Base-by-base conservation (phyloP, 1,140 invertebrate species). In the Dendroctonus ponderosae region DNA sequence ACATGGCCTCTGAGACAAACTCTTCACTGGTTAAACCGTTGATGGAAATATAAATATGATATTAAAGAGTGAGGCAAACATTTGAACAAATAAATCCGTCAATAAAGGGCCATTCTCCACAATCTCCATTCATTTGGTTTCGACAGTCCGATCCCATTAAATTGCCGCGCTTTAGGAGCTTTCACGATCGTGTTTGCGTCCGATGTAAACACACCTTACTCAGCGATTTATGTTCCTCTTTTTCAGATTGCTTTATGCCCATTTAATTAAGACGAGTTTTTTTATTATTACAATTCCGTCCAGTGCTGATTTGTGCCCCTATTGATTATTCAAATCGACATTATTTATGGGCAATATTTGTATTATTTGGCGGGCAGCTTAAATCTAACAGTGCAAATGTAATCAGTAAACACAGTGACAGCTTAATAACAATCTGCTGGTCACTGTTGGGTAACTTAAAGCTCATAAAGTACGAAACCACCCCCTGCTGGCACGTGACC, bases 181-280 rank as follows among this genome's bases (percentile, higher is more conserved):
- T 62, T 68, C 54, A 14, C 54, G 57, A 68, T 52, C 59, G 54
- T 70, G 61, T 62, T 67, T 70, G 43, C 64, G 52, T 15, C 38
- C 60, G 59, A 40, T 64, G 53, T 62, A 70, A 70, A 70, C 68
- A 70, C 68, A 62, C 68, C 68, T 65, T 66, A 39, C 63, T 66
- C 51, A 14, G 42, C 46, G 61, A 67, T 67, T 67, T 67, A 70
- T 70, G 41, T 56, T 58, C 56, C 26, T 50, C 41, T 64, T 67
- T 66, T 70, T 67, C 40, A 7, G 52, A 63, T 53, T 56, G 50
- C 12, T 44, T 62, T 50, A 54, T 39, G 50, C 15, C 40, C 37
- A 43, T 63, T 63, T 56, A 63, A 63, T 63, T 43, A 63, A 54
- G 42, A 39, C 54, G 11, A n/a, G n/a, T 0, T 60, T 9, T 52